phyloP scores from a whole-genome alignment of 2,797 vertebrate species.

The Acipenser oxyrinchus region DNA sequence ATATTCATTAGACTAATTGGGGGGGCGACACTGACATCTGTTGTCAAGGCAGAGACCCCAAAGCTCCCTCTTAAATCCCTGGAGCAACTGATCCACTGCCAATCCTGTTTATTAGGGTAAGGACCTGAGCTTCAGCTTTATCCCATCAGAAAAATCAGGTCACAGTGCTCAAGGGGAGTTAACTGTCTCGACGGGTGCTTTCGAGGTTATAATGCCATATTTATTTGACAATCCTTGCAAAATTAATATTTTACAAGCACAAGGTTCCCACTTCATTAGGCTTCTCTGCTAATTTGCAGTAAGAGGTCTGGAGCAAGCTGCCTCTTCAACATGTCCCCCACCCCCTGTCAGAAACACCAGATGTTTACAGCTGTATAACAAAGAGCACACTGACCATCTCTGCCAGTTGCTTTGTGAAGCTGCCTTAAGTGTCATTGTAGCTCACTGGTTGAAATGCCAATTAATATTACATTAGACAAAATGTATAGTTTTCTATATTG shows the following conservation, averaged over 20 bases:
- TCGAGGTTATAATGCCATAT: too few relatives aligned
- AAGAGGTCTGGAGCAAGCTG: conserved; percentile 19
- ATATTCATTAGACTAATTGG: neutral
- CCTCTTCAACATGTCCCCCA: neutral
- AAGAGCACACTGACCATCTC: conserved; percentile 25
- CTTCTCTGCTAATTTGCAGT: neutral
- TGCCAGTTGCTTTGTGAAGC: neutral
- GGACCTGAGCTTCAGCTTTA: conserved; percentile 8
- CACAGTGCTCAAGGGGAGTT: neutral
- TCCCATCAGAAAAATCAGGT: conserved; percentile 12
- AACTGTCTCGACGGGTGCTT: neutral
- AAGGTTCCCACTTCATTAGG: conserved; percentile 9
- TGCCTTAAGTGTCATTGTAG: conserved; percentile 1
- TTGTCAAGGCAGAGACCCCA: conserved; percentile 21
- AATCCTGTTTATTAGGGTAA: conserved; percentile 41
- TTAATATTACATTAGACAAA: too few relatives aligned
- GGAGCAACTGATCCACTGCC: conserved; percentile 39
- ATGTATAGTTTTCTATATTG: too few relatives aligned
- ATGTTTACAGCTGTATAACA: conserved; percentile 57
- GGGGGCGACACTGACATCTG: conserved; percentile 31
- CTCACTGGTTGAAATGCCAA: too few relatives aligned
- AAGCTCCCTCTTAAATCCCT: conserved; percentile 42
- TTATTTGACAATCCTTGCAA: neutral
- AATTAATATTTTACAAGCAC: neutral
- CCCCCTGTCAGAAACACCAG: conserved; percentile 32